A percentile compares a stretch with the other conserved stretches of the same genome.
Conservation (phyloP, 2,113 vertebrate genomes). For the Protomyctophum bolini region DNA sequence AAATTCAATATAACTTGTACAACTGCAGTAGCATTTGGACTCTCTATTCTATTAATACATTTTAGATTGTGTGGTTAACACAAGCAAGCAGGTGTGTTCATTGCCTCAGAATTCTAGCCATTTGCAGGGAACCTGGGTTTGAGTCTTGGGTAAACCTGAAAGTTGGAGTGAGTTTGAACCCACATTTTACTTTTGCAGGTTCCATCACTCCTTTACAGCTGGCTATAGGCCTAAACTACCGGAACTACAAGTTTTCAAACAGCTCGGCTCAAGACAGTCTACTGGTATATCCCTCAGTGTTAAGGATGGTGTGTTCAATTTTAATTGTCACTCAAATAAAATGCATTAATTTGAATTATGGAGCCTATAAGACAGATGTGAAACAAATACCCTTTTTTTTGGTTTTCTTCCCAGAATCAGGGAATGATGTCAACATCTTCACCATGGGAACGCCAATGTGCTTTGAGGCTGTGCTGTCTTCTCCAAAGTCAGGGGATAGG, state of each 20-base stretch:
- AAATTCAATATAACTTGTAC: too few relatives aligned
- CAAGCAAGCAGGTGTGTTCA: too few relatives aligned
- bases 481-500: not conserved
- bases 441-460: slow-evolving; percentile 60
- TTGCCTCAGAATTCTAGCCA: not conserved
- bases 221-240: slow-evolving; percentile 50
- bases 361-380: too few relatives aligned
- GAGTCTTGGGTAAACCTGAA: too few relatives aligned
- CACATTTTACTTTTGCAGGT: slow-evolving; percentile 36
- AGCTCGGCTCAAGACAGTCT: slow-evolving; percentile 11
- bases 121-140: too few relatives aligned
- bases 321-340: too few relatives aligned
- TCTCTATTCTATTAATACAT: too few relatives aligned
- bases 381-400: too few relatives aligned
- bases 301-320: slow-evolving; percentile 70
- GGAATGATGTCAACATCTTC: slow-evolving; percentile 43
- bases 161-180: not conserved
- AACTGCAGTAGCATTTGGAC: too few relatives aligned
- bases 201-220: slow-evolving; percentile 54
- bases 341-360: too few relatives aligned
- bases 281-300: slow-evolving; percentile 16
- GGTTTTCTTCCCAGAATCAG: slow-evolving; percentile 41
- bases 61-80: too few relatives aligned
- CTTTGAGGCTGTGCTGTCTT: slow-evolving; percentile 55
- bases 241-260: slow-evolving; percentile 23